These are phyloP conservation scores for Ochotona curzoniae DNA, from an alignment of 2,113 vertebrate species.

Conservation along the genomic window DNA sequence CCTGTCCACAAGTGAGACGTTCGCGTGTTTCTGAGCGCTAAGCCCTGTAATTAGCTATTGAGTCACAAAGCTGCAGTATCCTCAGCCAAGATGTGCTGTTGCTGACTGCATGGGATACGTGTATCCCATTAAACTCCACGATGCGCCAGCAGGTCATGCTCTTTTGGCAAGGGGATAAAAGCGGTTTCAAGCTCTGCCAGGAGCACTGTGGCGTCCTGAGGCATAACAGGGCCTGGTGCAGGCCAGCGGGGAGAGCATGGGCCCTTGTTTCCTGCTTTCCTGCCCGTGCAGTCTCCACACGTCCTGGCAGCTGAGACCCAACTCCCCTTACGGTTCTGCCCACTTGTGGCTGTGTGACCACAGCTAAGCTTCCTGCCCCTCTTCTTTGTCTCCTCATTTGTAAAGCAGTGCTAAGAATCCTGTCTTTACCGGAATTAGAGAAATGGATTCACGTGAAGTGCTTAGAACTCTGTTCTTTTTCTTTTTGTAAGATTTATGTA, in stretches of 20 bases:
- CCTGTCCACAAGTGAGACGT: fast-evolving
- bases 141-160: neutral
- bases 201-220: too few relatives aligned
- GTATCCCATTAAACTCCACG: neutral
- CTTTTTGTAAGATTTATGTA: too few relatives aligned
- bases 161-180: neutral
- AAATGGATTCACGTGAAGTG: neutral
- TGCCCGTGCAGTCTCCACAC: fast-evolving
- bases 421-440: neutral
- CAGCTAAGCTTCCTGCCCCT: neutral
- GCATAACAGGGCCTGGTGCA: too few relatives aligned
- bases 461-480: neutral
- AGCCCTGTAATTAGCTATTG: neutral
- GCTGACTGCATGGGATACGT: neutral
- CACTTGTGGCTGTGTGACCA: neutral
- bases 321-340: neutral
- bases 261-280: fast-evolving
- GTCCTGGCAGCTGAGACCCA: fast-evolving
- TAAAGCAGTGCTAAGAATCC: neutral
- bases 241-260: neutral
- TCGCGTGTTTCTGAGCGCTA: neutral
- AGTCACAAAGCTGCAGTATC: neutral
- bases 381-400: fast-evolving
- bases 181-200: neutral
- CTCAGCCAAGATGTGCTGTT: neutral